Evolutionary conservation across 2,797 vertebrate species (phyloP).

Genomic region (Gila robusta): DNA sequence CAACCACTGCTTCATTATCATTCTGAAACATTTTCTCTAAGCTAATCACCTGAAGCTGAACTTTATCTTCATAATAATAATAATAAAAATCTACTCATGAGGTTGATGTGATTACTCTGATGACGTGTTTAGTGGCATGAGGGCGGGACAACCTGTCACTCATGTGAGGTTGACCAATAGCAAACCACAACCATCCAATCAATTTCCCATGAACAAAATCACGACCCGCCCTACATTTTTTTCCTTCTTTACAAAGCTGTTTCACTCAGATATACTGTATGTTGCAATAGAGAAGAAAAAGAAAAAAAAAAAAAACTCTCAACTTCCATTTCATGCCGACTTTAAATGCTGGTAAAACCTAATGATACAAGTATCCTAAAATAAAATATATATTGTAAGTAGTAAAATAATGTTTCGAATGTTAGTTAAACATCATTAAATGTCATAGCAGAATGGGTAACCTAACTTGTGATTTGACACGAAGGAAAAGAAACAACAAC

Average conservation of each 20-base stretch:
- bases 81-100: too few relatives aligned
- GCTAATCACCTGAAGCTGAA: not conserved
- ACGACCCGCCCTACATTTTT: too few relatives aligned
- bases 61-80: too few relatives aligned
- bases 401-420: too few relatives aligned
- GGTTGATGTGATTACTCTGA: too few relatives aligned
- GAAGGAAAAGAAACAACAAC: too few relatives aligned
- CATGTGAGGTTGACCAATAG: not conserved
- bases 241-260: not conserved
- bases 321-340: not conserved
- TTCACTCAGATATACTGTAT: not conserved
- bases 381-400: too few relatives aligned
- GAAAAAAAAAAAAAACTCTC: not conserved
- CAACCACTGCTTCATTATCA: not conserved
- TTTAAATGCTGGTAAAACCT: not conserved
- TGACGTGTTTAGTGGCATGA: not conserved
- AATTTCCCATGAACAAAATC: not conserved
- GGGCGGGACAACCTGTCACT: not conserved
- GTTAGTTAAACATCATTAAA: too few relatives aligned
- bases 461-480: too few relatives aligned
- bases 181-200: not conserved
- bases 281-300: not conserved
- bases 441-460: too few relatives aligned
- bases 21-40: not conserved
- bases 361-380: not conserved